These are phyloP conservation scores for Helleia helle DNA, from an alignment of 2,888 invertebrate genomes.

Conservation along the genomic window DNA sequence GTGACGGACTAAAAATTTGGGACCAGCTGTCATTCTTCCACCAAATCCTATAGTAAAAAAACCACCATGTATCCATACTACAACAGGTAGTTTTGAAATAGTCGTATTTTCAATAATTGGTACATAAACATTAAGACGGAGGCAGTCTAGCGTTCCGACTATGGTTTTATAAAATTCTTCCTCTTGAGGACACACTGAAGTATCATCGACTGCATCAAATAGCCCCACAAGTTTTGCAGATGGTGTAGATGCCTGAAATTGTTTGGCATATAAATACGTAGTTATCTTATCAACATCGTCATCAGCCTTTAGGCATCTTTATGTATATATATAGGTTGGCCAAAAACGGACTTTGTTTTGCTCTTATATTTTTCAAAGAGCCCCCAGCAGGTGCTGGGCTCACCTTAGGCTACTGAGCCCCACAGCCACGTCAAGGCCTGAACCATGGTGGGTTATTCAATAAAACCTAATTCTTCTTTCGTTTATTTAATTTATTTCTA, in stretches of 20 bases:
- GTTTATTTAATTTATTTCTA: too few relatives aligned
- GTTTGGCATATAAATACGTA: too few relatives aligned
- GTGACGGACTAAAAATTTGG: conserved; percentile 32
- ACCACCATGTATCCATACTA: conserved; percentile 45
- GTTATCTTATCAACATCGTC: too few relatives aligned
- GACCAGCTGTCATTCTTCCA: conserved; percentile 27
- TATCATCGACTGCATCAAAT: conserved; percentile 41
- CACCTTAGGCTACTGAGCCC: too few relatives aligned
- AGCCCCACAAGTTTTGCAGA: conserved; percentile 30
- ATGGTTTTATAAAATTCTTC: conserved; percentile 27
- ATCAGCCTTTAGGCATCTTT: too few relatives aligned
- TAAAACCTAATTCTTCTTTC: too few relatives aligned
- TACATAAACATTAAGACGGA: conserved; percentile 39
- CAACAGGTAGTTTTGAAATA: conserved; percentile 32
- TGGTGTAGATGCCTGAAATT: conserved; percentile 34
- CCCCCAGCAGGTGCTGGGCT: too few relatives aligned
- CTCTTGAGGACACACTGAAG: conserved; percentile 38
- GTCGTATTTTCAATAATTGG: conserved; percentile 34
- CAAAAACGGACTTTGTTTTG: too few relatives aligned
- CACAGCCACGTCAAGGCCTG: too few relatives aligned
- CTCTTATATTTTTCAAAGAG: too few relatives aligned
- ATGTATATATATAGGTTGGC: too few relatives aligned
- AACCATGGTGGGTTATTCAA: too few relatives aligned
- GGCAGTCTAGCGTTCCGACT: conserved; percentile 35
- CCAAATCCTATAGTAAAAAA: conserved; percentile 29